Conservation (phyloP, 1,140 invertebrate genomes). For the Stegodyphus mimosarum region DNA sequence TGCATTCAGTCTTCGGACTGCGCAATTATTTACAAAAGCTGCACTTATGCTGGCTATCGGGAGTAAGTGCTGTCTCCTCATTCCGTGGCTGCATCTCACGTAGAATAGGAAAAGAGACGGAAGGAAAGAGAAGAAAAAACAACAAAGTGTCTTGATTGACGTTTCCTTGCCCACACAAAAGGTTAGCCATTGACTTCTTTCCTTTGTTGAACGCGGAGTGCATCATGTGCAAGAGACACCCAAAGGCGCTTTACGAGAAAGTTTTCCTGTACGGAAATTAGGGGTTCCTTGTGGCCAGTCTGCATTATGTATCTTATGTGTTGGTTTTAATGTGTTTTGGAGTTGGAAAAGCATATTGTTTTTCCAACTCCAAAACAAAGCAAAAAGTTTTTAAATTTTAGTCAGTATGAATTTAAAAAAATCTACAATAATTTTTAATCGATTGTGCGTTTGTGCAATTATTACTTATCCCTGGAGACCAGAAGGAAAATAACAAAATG, state of each 20-base stretch:
- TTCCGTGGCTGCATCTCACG: conserved; percentile 21
- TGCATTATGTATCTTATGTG: too few relatives aligned
- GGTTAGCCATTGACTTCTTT: conserved; percentile 40
- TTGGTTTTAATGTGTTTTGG: too few relatives aligned
- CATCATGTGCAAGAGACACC: conserved; percentile 12
- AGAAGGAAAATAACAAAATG: too few relatives aligned
- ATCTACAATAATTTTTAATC: too few relatives aligned
- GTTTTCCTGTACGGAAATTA: too few relatives aligned
- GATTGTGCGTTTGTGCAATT: too few relatives aligned
- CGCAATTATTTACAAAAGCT: conserved; percentile 50
- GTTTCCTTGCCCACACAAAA: conserved; percentile 36
- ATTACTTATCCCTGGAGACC: too few relatives aligned
- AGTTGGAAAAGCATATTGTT: too few relatives aligned
- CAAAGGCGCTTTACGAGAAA: background rate
- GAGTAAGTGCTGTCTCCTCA: conserved; percentile 36
- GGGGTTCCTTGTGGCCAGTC: too few relatives aligned
- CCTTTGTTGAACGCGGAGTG: conserved; percentile 25
- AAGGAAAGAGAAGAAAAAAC: conserved; percentile 15
- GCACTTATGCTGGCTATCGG: conserved; percentile 37
- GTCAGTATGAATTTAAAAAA: too few relatives aligned
- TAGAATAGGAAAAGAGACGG: background rate
- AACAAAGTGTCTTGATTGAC: conserved; percentile 33
- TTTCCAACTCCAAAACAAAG: too few relatives aligned
- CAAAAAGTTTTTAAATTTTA: too few relatives aligned
- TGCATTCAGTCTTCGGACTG: conserved; percentile 20